These are phyloP conservation scores for Melanchra persicariae DNA, from an alignment of 2,888 invertebrate genomes.

Conservation along the genomic window DNA sequence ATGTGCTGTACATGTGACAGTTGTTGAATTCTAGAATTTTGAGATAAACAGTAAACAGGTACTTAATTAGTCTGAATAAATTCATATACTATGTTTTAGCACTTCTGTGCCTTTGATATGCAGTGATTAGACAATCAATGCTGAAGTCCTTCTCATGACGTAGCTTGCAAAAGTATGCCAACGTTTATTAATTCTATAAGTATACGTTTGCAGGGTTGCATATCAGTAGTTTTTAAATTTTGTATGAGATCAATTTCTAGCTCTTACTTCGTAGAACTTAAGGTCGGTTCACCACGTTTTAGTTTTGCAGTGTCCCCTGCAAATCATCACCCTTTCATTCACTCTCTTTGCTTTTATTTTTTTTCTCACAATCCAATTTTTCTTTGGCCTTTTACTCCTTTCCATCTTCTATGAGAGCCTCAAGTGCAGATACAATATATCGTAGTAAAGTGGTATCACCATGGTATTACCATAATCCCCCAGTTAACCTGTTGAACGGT, in stretches of 20 bases:
- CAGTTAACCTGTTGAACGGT: constrained; percentile 80
- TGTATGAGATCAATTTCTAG: background rate
- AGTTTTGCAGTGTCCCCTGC: too few relatives aligned
- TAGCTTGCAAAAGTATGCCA: too few relatives aligned
- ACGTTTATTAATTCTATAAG: too few relatives aligned
- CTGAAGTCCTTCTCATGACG: background rate
- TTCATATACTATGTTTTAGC: background rate
- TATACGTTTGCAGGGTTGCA: too few relatives aligned
- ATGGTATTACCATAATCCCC: constrained; percentile 58
- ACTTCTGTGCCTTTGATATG: background rate
- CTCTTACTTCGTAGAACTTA: background rate
- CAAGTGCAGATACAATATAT: constrained; percentile 14
- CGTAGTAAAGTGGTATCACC: constrained; percentile 20
- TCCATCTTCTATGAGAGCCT: background rate
- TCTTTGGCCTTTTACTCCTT: background rate
- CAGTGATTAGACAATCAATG: background rate
- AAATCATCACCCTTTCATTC: background rate
- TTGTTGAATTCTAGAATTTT: background rate
- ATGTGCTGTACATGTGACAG: background rate
- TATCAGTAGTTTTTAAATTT: too few relatives aligned
- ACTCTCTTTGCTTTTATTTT: background rate
- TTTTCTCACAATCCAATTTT: background rate
- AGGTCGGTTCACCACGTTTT: background rate
- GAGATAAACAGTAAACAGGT: constrained; percentile 1
- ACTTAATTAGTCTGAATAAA: constrained; percentile 14